Conservation (phyloP, 2,797 vertebrate genomes). For the Euphonia xanthogaster region DNA sequence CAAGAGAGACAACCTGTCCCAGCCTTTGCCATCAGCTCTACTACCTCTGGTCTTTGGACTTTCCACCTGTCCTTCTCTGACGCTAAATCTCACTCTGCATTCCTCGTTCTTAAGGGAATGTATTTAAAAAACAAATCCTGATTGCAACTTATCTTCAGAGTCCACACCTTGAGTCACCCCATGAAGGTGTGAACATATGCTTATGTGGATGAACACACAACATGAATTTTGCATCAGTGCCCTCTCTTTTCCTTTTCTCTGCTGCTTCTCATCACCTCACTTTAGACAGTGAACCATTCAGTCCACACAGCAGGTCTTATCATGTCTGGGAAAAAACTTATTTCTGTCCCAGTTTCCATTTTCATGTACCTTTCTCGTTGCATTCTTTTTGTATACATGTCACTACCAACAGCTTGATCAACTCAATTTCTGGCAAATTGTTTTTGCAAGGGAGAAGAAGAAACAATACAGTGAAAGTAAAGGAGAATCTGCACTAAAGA, state of each 20-base stretch:
- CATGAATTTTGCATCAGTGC: background rate
- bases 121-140: background rate
- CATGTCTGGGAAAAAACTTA: background rate
- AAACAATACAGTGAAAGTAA: background rate
- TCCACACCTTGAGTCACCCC: background rate
- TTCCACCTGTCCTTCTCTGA: background rate
- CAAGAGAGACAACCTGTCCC: background rate
- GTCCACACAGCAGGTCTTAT: background rate
- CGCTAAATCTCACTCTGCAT: background rate
- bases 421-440: background rate
- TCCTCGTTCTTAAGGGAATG: background rate
- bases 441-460: background rate
- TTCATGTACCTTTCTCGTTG: background rate
- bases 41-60: background rate
- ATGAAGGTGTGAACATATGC: background rate
- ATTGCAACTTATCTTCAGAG: background rate
- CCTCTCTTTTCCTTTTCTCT: background rate
- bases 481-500: background rate
- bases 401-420: background rate
- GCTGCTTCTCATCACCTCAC: background rate
- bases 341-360: background rate
- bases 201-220: background rate
- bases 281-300: background rate
- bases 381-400: fast-evolving
- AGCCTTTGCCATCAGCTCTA: background rate